These are phyloP conservation scores for Epicauta chinensis DNA, from an alignment of 1,140 invertebrate species.

Conservation along the genomic window DNA sequence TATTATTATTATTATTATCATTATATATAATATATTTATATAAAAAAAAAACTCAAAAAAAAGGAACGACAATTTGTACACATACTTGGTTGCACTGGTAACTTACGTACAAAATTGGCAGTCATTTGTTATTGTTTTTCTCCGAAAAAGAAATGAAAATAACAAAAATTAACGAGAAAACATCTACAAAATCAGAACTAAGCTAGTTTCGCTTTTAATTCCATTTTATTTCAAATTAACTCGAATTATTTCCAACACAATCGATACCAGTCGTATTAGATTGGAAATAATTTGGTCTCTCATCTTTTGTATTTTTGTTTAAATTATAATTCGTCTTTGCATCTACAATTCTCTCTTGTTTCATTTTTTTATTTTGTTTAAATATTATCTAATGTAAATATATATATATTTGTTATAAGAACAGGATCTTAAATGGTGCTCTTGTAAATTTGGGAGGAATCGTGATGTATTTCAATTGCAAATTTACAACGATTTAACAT, in stretches of 20 bases:
- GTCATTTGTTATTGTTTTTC: constrained; percentile 20
- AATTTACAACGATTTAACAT: no score
- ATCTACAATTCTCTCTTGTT: constrained; percentile 12
- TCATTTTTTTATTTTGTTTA: constrained; percentile 27
- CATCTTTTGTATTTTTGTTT: constrained; percentile 12
- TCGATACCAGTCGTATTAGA: no score
- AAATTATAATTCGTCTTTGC: constrained; percentile 17
- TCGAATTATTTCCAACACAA: constrained; percentile 1
- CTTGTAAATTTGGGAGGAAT: constrained; percentile 2
- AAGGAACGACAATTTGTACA: constrained; percentile 40
- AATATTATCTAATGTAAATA: constrained; percentile 28
- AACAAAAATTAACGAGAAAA: no score
- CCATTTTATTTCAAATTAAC: no score
- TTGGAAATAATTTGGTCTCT: constrained; percentile 4
- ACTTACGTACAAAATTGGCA: constrained; percentile 40
- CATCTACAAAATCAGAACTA: no score
- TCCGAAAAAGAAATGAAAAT: no score
- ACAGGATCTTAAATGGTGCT: background rate
- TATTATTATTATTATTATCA: no score
- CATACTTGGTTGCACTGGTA: constrained; percentile 42
- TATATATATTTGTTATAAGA: constrained; percentile 21
- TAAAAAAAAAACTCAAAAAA: constrained; percentile 9
- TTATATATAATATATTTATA: no score
- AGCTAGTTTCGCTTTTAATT: no score
- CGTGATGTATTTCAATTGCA: constrained; percentile 3